Percentiles rank a stretch among this genome's conserved stretches.
Evolutionary conservation across 2,113 vertebrate species (phyloP).

Genomic region (Electrona antarctica): DNA sequence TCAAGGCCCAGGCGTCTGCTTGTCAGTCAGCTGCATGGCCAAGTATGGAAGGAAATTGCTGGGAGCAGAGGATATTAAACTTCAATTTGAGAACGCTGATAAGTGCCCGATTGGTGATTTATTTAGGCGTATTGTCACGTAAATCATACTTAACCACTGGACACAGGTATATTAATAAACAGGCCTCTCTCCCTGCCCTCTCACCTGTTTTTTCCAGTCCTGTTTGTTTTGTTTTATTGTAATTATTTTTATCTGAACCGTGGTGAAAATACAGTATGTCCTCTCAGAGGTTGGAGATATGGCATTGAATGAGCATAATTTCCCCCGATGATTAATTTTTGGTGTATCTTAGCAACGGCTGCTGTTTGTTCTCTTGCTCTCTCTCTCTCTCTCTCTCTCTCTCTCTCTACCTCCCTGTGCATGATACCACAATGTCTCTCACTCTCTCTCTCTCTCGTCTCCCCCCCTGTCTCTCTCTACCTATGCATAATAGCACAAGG

Average conservation of each 20-base stretch:
- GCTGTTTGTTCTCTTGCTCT: constrained; percentile 17
- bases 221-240: constrained; percentile 30
- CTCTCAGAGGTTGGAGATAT: constrained; percentile 47
- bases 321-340: constrained; percentile 56
- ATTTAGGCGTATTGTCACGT: constrained; percentile 69
- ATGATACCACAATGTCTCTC: no score
- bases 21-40: constrained; percentile 36
- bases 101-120: constrained; percentile 71
- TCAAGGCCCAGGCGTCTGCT: constrained; percentile 51
- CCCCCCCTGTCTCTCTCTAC: no score
- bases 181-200: constrained; percentile 18
- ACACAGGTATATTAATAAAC: constrained; percentile 63
- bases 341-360: constrained; percentile 61
- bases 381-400: neutral
- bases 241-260: constrained; percentile 39
- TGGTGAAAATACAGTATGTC: constrained; percentile 46
- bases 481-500: no score
- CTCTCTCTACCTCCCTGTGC: constrained; percentile 3
- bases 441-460: no score
- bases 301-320: constrained; percentile 54
- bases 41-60: constrained; percentile 72
- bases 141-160: constrained; percentile 64
- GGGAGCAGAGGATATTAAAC: constrained; percentile 74
- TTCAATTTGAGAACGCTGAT: constrained; percentile 72
- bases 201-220: constrained; percentile 31